These are phyloP conservation scores for Philopotamus ludificatus DNA, from an alignment of 1,140 invertebrate genomes.

Conservation along the genomic window DNA sequence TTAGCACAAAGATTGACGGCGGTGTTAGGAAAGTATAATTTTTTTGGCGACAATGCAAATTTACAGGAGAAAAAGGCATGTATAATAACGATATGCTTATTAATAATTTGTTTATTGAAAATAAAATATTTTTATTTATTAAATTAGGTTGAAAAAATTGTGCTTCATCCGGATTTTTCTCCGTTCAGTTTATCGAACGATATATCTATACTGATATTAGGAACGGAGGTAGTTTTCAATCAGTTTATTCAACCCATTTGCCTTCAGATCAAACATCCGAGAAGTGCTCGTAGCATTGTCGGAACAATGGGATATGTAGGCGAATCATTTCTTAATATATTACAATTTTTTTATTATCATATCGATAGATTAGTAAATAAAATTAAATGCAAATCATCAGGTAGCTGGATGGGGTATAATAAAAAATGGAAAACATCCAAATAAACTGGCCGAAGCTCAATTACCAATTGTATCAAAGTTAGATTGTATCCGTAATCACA, in stretches of 20 bases:
- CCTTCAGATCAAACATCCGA: slow-evolving; percentile 50
- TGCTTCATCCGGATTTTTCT: slow-evolving; percentile 29
- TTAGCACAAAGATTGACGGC: slow-evolving; percentile 31
- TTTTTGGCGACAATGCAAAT: slow-evolving; percentile 25
- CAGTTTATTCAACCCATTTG: slow-evolving; percentile 53
- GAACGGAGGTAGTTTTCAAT: slow-evolving; percentile 43
- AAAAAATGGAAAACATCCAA: slow-evolving; percentile 9
- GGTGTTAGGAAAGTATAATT: slow-evolving; percentile 33
- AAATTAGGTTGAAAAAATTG: slow-evolving; percentile 35
- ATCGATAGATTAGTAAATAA: not conserved
- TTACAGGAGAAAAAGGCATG: slow-evolving; percentile 30
- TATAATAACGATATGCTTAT: not conserved
- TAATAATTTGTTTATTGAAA: too few species aligned
- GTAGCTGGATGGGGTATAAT: slow-evolving; percentile 34
- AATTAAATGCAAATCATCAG: slow-evolving; percentile 15
- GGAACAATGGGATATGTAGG: slow-evolving; percentile 47
- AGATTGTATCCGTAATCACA: slow-evolving; percentile 46
- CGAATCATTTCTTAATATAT: not conserved
- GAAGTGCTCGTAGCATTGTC: slow-evolving; percentile 42
- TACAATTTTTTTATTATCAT: not conserved
- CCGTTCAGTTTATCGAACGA: slow-evolving; percentile 27
- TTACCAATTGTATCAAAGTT: slow-evolving; percentile 45
- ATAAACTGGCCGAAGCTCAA: slow-evolving; percentile 35
- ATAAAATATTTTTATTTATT: slow-evolving; percentile 6
- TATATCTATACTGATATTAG: slow-evolving; percentile 32